Evolutionary conservation across 2,113 vertebrate species (phyloP).

Genomic region (Urocynchramus pylzowi): DNA sequence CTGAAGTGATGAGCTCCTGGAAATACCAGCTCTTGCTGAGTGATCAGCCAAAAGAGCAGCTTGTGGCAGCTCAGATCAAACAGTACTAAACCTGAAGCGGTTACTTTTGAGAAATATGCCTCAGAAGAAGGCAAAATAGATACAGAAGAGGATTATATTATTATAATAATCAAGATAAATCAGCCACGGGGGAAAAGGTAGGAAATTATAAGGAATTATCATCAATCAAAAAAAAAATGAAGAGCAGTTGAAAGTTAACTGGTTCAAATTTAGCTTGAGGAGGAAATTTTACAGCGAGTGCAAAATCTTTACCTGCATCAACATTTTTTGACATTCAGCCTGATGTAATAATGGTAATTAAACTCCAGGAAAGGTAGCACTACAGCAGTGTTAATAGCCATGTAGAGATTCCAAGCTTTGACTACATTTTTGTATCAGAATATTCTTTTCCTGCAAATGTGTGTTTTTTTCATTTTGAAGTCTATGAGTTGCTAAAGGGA

Average conservation of each 20-base stretch:
- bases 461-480: neutral
- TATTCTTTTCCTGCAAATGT: neutral
- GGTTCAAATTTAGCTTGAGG: neutral
- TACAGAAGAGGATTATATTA: neutral
- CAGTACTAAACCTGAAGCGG: neutral
- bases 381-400: neutral
- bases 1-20: neutral
- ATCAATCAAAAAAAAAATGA: neutral
- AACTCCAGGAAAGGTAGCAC: neutral
- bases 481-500: neutral
- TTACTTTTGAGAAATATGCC: neutral
- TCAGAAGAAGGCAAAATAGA: neutral
- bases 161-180: slow-evolving; percentile 1
- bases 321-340: neutral
- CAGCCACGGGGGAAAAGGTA: neutral
- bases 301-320: neutral
- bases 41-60: neutral
- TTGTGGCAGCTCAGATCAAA: neutral
- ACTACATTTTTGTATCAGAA: neutral
- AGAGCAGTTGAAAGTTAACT: neutral
- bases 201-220: neutral
- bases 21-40: neutral
- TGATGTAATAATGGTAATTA: neutral
- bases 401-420: neutral
- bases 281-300: neutral